Conservation (phyloP, 2,888 invertebrate genomes). For the Idaea dimidiata region DNA sequence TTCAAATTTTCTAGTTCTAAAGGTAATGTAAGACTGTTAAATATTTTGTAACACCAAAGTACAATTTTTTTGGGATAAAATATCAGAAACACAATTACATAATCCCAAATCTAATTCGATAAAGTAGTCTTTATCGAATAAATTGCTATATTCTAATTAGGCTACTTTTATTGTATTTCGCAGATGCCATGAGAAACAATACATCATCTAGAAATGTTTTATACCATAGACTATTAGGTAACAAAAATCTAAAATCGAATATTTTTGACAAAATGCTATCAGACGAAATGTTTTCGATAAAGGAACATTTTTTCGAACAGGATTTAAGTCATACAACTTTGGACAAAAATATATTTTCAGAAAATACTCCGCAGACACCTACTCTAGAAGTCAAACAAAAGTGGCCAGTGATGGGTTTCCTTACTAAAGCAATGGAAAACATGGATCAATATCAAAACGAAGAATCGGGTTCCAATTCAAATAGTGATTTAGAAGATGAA, state of each 20-base stretch:
- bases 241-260: constrained; percentile 51
- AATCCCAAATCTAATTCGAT: constrained; percentile 2
- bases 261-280: constrained; percentile 60
- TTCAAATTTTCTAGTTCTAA: constrained; percentile 8
- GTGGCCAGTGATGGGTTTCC: constrained; percentile 50
- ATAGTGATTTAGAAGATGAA: not conserved
- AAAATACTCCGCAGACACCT: constrained; percentile 41
- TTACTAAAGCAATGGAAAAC: constrained; percentile 21
- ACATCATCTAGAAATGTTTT: constrained; percentile 30
- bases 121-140: not conserved
- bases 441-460: not conserved
- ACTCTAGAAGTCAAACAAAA: constrained; percentile 53
- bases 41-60: not conserved
- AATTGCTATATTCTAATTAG: constrained; percentile 12
- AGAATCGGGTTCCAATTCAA: not conserved
- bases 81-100: not conserved
- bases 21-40: constrained; percentile 24
- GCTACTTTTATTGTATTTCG: constrained; percentile 16
- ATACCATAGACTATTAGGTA: constrained; percentile 33
- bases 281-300: constrained; percentile 60
- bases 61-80: not conserved
- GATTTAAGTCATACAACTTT: constrained; percentile 33
- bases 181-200: constrained; percentile 34
- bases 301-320: constrained; percentile 50
- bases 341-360: constrained; percentile 34